Evolutionary conservation across 2,888 invertebrate species (phyloP), one percentile per base, ranked within the genome.

Genomic region (Microplitis deprimator): DNA sequence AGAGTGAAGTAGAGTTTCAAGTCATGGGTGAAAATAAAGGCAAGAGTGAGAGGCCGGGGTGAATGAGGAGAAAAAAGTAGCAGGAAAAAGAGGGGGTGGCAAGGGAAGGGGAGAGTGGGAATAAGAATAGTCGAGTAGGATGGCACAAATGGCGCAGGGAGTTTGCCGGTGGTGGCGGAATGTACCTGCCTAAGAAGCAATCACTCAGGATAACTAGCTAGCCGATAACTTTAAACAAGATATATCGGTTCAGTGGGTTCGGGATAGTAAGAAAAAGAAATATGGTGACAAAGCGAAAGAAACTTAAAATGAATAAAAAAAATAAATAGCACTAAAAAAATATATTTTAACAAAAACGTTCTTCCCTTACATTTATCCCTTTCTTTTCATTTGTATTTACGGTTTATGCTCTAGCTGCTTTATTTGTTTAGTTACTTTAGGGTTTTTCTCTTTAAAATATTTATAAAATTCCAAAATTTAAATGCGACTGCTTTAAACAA

Each of bases 311-410:
- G 75, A 71, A 73, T n/a, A 70, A 74, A 67, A 68, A 78, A 62
- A 71, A 60, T 68, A 75, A 76, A 61, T 39, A 76, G 39, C 29
- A 77, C 76, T 70, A 71, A 80, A 75, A 65, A 78, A 61, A 73
- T 50, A 50, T 50, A 50, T 50, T 13, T 50, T 5, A 13, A 50
- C 10, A 50, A 50, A 80, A 77, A 8, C 75, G 77, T 71, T 77
- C 81, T 79, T 29, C 82, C 82, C 83, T 85, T 5, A 50, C 50
- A 50, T 13, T 50, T 50, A 50, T 87, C 85, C 83, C 84, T 82
- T 83, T 85, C 84, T 82, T 83, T 85, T 83, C 84, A 84, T 85
- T 86, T 84, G 84, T 87, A 86, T 86, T 87, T 85, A 86, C 62
- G 71, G 50, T 17, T 16, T 20, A 10, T 17, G 7, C 8, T 64